phyloP scores from a whole-genome alignment of 2,113 vertebrate genomes.

The Apeltes quadracus region DNA sequence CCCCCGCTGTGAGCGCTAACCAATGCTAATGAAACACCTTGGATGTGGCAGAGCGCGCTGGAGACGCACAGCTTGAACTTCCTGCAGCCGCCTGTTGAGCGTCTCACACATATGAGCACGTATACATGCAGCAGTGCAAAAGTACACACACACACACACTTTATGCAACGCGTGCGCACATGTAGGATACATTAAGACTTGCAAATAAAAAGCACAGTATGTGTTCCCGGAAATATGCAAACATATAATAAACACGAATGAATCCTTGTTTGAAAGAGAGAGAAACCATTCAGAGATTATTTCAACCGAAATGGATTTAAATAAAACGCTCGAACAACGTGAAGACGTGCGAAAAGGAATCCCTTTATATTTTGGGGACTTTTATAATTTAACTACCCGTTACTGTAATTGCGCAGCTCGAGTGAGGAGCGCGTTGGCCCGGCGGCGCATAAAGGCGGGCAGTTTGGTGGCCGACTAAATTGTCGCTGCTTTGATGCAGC shows the following conservation, averaged over 20 bases:
- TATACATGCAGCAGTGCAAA: too few species aligned
- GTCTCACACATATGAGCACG: constrained; percentile 26
- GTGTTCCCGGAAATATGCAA: background rate
- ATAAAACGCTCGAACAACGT: background rate
- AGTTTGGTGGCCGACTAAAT: background rate
- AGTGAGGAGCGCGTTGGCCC: background rate
- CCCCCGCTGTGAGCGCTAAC: constrained; percentile 60
- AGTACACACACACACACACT: background rate
- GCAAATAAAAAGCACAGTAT: background rate
- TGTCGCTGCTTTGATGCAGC: background rate
- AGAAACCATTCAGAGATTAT: background rate
- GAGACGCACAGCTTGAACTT: constrained; percentile 56
- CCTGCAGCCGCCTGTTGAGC: constrained; percentile 25
- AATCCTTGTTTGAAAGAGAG: background rate
- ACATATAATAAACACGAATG: background rate
- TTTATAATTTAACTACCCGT: background rate
- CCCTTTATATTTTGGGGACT: background rate
- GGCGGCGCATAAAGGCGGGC: background rate
- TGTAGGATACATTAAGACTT: background rate
- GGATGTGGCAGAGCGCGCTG: constrained; percentile 36
- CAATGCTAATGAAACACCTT: constrained; percentile 79
- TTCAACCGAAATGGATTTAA: background rate
- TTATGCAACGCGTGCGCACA: background rate
- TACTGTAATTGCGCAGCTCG: background rate
- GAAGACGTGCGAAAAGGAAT: background rate